These are phyloP conservation scores for Hyla sarda DNA, from an alignment of 2,113 vertebrate genomes.

Conservation along the genomic window DNA sequence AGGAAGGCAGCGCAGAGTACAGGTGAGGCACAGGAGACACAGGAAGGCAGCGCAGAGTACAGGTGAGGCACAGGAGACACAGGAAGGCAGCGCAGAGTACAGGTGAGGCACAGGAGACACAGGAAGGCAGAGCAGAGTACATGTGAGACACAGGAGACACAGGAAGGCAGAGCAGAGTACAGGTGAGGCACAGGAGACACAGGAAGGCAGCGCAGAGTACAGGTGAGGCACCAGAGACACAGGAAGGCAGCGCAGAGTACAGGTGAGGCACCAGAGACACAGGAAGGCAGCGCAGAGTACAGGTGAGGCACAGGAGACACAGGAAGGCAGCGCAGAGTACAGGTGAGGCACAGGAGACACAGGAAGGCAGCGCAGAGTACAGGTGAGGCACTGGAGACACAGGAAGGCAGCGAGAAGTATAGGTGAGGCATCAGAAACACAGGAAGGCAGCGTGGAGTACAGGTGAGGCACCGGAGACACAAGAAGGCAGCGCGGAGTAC, in stretches of 20 bases:
- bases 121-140: constrained; percentile 78
- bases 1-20: constrained; percentile 78
- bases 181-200: constrained; percentile 72
- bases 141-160: constrained; percentile 71
- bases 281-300: constrained; percentile 78
- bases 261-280: constrained; percentile 72
- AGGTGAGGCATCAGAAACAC: constrained; percentile 72
- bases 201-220: constrained; percentile 78
- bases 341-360: constrained; percentile 72
- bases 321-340: constrained; percentile 78
- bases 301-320: constrained; percentile 72
- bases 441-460: constrained; percentile 78
- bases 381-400: constrained; percentile 72
- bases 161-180: constrained; percentile 78
- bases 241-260: constrained; percentile 78
- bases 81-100: constrained; percentile 78
- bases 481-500: constrained; percentile 78
- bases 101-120: constrained; percentile 72
- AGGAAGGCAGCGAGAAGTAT: constrained; percentile 78
- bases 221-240: constrained; percentile 72
- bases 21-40: constrained; percentile 72
- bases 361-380: constrained; percentile 78
- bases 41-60: constrained; percentile 78
- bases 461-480: constrained; percentile 72
- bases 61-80: constrained; percentile 72